Evolutionary conservation across 2,797 vertebrate genomes (phyloP).

Genomic region (Gymnodraco acuticeps): DNA sequence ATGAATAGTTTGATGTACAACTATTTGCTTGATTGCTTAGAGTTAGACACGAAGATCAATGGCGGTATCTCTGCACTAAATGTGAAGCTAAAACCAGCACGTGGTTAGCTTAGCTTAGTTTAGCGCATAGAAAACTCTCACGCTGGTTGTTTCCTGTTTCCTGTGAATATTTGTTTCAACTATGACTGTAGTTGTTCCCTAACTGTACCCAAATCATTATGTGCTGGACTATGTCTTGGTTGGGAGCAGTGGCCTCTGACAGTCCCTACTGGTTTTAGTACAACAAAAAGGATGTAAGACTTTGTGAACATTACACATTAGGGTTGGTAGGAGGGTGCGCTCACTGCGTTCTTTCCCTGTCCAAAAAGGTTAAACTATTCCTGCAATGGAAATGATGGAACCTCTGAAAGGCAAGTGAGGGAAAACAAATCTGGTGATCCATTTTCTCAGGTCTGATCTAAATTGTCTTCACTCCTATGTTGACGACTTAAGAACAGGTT

Average conservation of each 20-base stretch:
- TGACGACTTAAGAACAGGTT: too few species aligned
- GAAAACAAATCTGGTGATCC: too few species aligned
- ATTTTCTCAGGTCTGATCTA: too few species aligned
- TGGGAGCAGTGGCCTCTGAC: neutral
- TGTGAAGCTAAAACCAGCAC: too few species aligned
- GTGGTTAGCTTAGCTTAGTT: neutral
- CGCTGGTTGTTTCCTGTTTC: constrained; percentile 4
- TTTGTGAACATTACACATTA: neutral
- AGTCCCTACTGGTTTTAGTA: neutral
- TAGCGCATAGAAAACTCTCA: neutral
- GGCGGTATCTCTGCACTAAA: neutral
- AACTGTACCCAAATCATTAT: neutral
- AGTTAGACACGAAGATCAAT: neutral
- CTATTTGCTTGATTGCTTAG: neutral
- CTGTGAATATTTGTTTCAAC: neutral
- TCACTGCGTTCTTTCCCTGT: neutral
- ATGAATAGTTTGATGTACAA: neutral
- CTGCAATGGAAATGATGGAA: too few species aligned
- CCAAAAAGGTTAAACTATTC: neutral
- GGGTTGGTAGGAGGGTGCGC: too few species aligned
- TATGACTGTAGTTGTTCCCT: neutral
- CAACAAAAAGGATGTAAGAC: neutral
- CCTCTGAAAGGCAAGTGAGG: too few species aligned
- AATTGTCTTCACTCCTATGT: too few species aligned
- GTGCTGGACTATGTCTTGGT: neutral